Evolutionary conservation across 1,140 invertebrate species (phyloP).

Genomic region (Berghia stephanieae): DNA sequence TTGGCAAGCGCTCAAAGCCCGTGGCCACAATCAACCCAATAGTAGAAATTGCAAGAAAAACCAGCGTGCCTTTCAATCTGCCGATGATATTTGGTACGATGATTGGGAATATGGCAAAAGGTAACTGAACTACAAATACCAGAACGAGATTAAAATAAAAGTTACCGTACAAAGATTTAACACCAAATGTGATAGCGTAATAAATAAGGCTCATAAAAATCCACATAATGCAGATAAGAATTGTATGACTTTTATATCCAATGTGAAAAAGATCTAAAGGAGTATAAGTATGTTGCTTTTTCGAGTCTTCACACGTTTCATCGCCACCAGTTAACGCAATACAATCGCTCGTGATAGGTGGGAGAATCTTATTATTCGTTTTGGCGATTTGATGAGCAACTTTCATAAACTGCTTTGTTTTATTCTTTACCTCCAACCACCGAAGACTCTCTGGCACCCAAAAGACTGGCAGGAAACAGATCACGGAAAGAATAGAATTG

Average conservation of each 20-base stretch:
- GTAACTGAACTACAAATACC: constrained; percentile 30
- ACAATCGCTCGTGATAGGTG: constrained; percentile 19
- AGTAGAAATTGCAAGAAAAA: not conserved
- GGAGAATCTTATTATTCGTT: constrained; percentile 34
- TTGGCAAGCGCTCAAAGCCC: not conserved
- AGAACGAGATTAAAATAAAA: constrained; percentile 39
- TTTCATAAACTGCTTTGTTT: constrained; percentile 38
- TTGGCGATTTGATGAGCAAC: constrained; percentile 38
- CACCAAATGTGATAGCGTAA: constrained; percentile 36
- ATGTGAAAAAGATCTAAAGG: not conserved
- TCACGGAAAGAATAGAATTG: not conserved
- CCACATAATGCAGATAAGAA: constrained; percentile 31
- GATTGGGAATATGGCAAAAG: constrained; percentile 18
- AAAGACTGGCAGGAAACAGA: constrained; percentile 8
- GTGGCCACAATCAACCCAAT: not conserved
- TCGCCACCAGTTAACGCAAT: constrained; percentile 16
- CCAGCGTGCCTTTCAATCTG: not conserved
- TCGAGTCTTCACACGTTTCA: not conserved
- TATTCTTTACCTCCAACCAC: constrained; percentile 43
- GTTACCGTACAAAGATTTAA: constrained; percentile 36
- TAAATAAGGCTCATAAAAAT: constrained; percentile 20
- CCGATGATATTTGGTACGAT: not conserved
- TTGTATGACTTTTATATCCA: not conserved
- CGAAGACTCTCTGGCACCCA: constrained; percentile 48
- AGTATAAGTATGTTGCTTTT: not conserved